Evolutionary conservation across 2,888 invertebrate species (phyloP), one percentile per base, ranked within the genome.

Genomic region (Drosophila robusta): DNA sequence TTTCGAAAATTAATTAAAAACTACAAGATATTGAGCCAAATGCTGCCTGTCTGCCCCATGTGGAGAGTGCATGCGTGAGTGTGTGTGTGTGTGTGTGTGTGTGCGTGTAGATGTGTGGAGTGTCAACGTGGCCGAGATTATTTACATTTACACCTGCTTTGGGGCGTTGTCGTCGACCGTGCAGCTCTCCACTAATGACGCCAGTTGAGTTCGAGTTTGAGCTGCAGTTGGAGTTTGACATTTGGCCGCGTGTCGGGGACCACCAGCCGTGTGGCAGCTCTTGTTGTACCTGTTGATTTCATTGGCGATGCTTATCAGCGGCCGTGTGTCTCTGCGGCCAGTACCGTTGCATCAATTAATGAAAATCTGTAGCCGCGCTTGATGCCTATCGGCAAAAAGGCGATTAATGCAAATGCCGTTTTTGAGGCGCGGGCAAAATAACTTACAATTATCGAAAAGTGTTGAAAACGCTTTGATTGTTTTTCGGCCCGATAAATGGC

Each of bases 111-210:
- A n/a, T n/a, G n/a, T n/a, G 69, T 42, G 58, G 52, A 72, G 79
- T 77, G 81, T 77, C 77, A 79, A 84, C 65, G 70, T 82, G 75
- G 73, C 55, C 75, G 54, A 87, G 85, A 87, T 87, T 80, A 86
- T 85, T 85, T 82, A 87, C 80, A 88, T 85, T 88, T 86, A 85
- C 88, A 85, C 85, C 88, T 85, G 85, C 67, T 69, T 46, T 56
- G 49, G 55, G 72, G 67, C 77, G 76, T 60, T 60, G 67, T 71
- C 71, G 71, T 55, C 54, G 49, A 14, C 51, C 41, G 54, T 56
- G 39, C 47, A 36, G 68, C 61, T 38, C 51, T 52, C 49, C 67
- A 75, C 84, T 87, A 85, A 85, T 85, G 84, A 85, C 82, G 79
- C 69, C 71, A 46, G 69, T 68, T 66, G 77, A 68, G 70, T 70